Conservation (phyloP, 2,888 invertebrate genomes). For the Callimorpha dominula region DNA sequence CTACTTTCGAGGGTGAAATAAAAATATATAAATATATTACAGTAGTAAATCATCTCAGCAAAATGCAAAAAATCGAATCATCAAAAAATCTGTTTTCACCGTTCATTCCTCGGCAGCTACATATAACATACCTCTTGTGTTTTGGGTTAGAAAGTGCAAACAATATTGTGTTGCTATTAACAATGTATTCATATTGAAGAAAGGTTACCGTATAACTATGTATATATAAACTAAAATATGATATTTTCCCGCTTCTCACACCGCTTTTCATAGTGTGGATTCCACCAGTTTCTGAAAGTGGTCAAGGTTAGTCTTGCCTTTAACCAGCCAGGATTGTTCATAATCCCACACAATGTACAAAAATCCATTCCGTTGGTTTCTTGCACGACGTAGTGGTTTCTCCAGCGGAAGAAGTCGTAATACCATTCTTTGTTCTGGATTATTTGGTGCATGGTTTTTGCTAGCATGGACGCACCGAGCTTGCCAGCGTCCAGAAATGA, state of each 20-base stretch:
- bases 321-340: slow-evolving; percentile 65
- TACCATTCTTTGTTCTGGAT: slow-evolving; percentile 60
- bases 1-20: no score
- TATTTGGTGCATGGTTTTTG: slow-evolving; percentile 60
- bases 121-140: no score
- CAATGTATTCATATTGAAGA: neutral
- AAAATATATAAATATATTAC: no score
- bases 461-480: slow-evolving; percentile 56
- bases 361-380: slow-evolving; percentile 57
- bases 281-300: slow-evolving; percentile 74
- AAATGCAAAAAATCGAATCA: no score
- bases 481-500: slow-evolving; percentile 65
- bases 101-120: no score
- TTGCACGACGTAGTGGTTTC: slow-evolving; percentile 64
- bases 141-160: no score
- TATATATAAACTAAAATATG: slow-evolving; percentile 3
- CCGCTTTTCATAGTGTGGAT: slow-evolving; percentile 50
- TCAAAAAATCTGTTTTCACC: no score
- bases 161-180: no score
- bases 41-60: no score
- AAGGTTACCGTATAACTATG: neutral
- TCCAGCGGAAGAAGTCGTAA: slow-evolving; percentile 71
- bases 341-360: slow-evolving; percentile 62
- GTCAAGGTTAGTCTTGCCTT: slow-evolving; percentile 43
- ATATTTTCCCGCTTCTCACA: neutral